A percentile compares a stretch with the other conserved stretches of the same genome.
These are phyloP conservation scores for Cantharis rustica DNA, from an alignment of 2,888 invertebrate species.

Conservation along the genomic window DNA sequence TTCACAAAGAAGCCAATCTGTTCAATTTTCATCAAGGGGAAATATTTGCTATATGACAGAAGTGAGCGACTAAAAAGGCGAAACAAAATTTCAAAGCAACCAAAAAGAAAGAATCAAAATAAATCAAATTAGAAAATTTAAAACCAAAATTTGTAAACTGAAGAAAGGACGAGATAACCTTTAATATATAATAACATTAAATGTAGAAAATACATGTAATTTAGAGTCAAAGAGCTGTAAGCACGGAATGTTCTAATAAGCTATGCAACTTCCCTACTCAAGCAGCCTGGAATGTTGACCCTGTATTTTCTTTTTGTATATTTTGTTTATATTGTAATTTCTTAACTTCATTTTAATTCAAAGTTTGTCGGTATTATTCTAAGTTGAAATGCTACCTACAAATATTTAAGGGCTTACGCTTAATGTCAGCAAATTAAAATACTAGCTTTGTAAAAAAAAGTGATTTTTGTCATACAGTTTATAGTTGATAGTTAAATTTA, in stretches of 20 bases:
- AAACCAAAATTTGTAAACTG: neutral
- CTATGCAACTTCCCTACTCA: neutral
- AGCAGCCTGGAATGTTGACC: too few relatives aligned
- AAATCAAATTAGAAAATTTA: neutral
- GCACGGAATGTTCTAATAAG: neutral
- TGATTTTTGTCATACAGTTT: too few relatives aligned
- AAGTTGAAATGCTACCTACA: too few relatives aligned
- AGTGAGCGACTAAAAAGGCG: neutral
- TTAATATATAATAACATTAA: neutral
- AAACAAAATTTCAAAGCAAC: neutral
- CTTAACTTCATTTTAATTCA: too few relatives aligned
- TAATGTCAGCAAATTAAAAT: too few relatives aligned
- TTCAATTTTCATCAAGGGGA: neutral
- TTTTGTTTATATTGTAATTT: too few relatives aligned
- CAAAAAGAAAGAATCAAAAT: neutral
- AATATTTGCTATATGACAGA: neutral
- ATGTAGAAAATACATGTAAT: neutral
- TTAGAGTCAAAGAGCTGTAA: neutral
- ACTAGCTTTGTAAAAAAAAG: too few relatives aligned
- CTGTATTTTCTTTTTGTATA: too few relatives aligned
- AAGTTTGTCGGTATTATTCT: too few relatives aligned
- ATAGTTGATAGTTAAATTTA: too few relatives aligned
- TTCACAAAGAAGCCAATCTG: neutral
- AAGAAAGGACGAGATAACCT: neutral
- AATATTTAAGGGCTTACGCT: too few relatives aligned